phyloP scores from a whole-genome alignment of 2,113 vertebrate species.

The Datnioides undecimradiatus region DNA sequence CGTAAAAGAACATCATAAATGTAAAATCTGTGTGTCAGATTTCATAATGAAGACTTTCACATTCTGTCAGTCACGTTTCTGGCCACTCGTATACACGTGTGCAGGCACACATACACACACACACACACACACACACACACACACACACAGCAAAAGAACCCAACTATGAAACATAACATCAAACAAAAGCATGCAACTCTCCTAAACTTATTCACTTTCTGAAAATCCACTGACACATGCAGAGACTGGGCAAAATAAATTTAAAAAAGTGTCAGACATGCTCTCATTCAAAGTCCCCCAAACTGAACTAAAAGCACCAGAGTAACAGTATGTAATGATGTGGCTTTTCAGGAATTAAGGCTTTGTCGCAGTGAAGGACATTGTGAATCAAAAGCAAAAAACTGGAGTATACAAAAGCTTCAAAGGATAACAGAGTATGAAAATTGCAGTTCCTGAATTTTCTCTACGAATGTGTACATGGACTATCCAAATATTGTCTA shows the following conservation, averaged over 20 bases:
- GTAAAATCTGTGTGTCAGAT: constrained; percentile 22
- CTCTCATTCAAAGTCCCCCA: background rate
- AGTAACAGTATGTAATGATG: background rate
- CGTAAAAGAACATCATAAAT: background rate
- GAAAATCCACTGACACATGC: background rate
- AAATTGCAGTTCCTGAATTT: background rate
- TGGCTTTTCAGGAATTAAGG: background rate
- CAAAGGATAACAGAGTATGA: background rate
- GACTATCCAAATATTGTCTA: background rate
- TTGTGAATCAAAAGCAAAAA: background rate
- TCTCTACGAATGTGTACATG: background rate
- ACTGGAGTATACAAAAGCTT: background rate
- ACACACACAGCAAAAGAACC: background rate
- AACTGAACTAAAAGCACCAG: background rate
- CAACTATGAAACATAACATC: too few species aligned
- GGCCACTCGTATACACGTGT: background rate
- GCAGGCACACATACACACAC: background rate
- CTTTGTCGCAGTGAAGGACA: constrained; percentile 12
- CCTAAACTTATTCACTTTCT: background rate
- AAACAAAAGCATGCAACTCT: too few species aligned
- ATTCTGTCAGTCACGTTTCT: constrained; percentile 8
- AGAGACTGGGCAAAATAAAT: background rate
- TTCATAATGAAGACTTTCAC: constrained; percentile 1
- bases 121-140: background rate
- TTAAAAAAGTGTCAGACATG: background rate